These are phyloP conservation scores for Talpa occidentalis DNA, from an alignment of 2,113 vertebrate species.

Conservation along the genomic window DNA sequence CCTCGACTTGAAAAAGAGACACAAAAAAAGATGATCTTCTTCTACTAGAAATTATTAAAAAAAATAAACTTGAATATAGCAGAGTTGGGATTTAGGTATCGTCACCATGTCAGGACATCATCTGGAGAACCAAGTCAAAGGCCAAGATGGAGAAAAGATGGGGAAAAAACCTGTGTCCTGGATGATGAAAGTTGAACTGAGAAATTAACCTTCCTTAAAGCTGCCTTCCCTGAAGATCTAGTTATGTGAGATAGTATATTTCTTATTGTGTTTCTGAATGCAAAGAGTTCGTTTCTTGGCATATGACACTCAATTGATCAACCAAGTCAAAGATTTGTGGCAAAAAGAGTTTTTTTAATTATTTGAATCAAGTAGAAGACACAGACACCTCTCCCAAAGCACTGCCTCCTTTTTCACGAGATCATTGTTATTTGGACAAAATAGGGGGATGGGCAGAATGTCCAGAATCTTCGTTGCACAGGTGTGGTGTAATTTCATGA, in stretches of 20 bases:
- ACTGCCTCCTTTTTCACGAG: no score
- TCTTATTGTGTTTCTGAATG: neutral
- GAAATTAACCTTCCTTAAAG: neutral
- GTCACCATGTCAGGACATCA: neutral
- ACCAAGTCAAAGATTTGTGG: no score
- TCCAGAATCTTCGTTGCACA: no score
- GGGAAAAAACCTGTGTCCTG: neutral
- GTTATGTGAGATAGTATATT: neutral
- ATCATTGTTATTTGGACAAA: no score
- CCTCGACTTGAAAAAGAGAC: neutral
- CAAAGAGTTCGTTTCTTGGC: no score
- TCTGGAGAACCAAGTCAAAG: neutral
- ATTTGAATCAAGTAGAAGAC: no score
- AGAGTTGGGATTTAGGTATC: neutral
- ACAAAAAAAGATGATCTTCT: neutral
- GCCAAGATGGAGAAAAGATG: neutral
- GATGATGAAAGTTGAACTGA: neutral
- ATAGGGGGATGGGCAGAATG: no score
- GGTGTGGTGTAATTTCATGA: no score
- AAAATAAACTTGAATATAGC: no score
- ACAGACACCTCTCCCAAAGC: no score
- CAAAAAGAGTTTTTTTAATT: no score
- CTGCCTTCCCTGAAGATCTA: neutral
- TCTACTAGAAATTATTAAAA: neutral
- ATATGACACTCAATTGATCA: no score